Evolutionary conservation across 1,140 invertebrate genomes (phyloP).

Genomic region (Drosophila sproati): DNA sequence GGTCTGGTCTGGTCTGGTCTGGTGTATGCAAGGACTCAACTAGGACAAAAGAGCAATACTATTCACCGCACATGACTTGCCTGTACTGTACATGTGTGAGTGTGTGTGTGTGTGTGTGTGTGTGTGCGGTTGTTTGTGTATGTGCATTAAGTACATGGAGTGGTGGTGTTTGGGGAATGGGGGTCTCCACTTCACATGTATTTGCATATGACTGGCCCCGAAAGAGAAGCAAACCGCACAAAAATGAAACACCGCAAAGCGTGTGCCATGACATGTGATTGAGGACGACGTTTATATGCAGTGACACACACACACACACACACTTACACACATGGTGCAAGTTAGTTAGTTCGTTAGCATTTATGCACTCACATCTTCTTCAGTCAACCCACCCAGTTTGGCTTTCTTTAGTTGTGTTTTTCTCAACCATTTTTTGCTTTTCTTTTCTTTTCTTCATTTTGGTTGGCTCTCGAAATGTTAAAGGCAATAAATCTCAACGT

Average conservation of each 20-base stretch:
- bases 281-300: conserved; percentile 77
- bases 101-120: conserved; percentile 2
- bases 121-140: conserved; percentile 49
- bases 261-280: conserved; percentile 76
- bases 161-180: too few species aligned
- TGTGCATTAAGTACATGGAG: conserved; percentile 56
- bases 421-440: not conserved
- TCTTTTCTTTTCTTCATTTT: conserved; percentile 23
- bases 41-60: conserved; percentile 81
- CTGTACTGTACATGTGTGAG: conserved; percentile 11
- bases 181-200: conserved; percentile 62
- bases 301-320: conserved; percentile 27
- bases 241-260: conserved; percentile 72
- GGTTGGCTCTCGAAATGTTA: conserved; percentile 60
- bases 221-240: conserved; percentile 49
- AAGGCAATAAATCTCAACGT: conserved; percentile 66
- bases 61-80: conserved; percentile 45
- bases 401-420: conserved; percentile 3
- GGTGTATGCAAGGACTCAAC: conserved; percentile 66
- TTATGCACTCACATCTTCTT: conserved; percentile 61
- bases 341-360: conserved; percentile 81
- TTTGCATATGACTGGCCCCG: conserved; percentile 63
- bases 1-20: conserved; percentile 57
- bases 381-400: not conserved
- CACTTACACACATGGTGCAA: conserved; percentile 32